These are phyloP conservation scores for Arvicanthis niloticus DNA, from an alignment of 2,113 vertebrate species.

Conservation along the genomic window DNA sequence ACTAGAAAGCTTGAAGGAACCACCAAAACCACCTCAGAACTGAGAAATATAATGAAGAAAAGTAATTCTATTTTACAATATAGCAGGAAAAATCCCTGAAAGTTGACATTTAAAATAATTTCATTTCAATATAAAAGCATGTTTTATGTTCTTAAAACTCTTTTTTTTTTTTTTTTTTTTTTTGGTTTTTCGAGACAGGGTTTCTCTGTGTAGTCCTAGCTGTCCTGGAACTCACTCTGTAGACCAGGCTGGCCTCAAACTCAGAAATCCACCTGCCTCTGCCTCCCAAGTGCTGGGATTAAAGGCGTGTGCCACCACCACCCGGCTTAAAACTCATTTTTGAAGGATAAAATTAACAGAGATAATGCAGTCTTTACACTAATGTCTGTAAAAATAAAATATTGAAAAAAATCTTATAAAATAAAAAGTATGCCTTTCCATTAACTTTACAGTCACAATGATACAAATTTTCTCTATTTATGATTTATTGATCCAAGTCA, in stretches of 20 bases:
- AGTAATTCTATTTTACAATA: background rate
- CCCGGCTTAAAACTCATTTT: background rate
- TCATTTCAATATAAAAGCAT: background rate
- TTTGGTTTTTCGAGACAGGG: too few species aligned
- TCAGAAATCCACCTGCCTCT: too few species aligned
- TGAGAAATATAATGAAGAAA: background rate
- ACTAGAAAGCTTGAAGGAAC: background rate
- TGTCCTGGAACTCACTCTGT: too few species aligned
- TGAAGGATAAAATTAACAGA: conserved; percentile 14
- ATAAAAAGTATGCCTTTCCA: background rate
- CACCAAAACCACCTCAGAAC: conserved; percentile 3
- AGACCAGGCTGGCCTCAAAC: too few species aligned
- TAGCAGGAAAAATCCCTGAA: background rate
- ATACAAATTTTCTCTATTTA: background rate
- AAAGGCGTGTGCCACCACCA: too few species aligned
- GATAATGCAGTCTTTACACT: background rate
- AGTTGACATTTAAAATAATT: conserved; percentile 26
- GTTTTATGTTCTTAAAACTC: background rate
- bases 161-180: too few species aligned
- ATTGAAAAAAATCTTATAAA: background rate
- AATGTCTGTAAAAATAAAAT: conserved; percentile 40
- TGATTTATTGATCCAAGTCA: background rate
- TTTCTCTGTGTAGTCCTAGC: too few species aligned
- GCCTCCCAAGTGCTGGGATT: too few species aligned
- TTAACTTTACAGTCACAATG: background rate